Conservation (phyloP, 2,797 vertebrate species). For the Acrossocheilus fasciatus region DNA sequence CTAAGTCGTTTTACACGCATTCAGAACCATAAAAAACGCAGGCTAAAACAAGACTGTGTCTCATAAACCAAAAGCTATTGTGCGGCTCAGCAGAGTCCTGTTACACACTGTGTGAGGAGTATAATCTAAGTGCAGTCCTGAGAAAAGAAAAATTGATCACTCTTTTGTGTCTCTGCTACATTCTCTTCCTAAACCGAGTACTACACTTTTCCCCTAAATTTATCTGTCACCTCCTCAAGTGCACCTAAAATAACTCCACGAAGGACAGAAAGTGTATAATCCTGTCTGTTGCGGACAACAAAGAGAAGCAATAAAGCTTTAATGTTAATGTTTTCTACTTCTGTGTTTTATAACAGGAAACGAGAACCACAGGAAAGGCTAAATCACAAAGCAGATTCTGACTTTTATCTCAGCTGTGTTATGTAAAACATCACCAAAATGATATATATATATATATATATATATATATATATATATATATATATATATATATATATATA, state of each 20-base stretch:
- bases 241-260: conserved; percentile 20
- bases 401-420: background rate
- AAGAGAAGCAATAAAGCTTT: conserved; percentile 29
- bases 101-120: conserved; percentile 23
- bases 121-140: conserved; percentile 32
- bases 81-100: conserved; percentile 30
- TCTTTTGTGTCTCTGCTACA: conserved; percentile 14
- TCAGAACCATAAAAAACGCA: conserved; percentile 5
- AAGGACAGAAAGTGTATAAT: background rate
- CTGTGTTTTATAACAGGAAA: background rate
- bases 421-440: background rate
- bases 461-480: too few relatives aligned
- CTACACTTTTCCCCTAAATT: background rate
- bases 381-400: background rate
- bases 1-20: background rate
- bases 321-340: conserved; percentile 4
- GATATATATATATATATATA: too few relatives aligned
- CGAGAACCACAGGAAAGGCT: background rate
- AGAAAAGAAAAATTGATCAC: conserved; percentile 39
- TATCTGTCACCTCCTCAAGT: conserved; percentile 13
- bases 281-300: background rate
- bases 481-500: too few relatives aligned
- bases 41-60: conserved; percentile 6
- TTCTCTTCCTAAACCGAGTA: conserved; percentile 2
- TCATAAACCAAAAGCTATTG: conserved; percentile 39